Evolutionary conservation across 37 sponge, comb jelly and placozoan species (phyloP).

Genomic region (Mnemiopsis leidyi): DNA sequence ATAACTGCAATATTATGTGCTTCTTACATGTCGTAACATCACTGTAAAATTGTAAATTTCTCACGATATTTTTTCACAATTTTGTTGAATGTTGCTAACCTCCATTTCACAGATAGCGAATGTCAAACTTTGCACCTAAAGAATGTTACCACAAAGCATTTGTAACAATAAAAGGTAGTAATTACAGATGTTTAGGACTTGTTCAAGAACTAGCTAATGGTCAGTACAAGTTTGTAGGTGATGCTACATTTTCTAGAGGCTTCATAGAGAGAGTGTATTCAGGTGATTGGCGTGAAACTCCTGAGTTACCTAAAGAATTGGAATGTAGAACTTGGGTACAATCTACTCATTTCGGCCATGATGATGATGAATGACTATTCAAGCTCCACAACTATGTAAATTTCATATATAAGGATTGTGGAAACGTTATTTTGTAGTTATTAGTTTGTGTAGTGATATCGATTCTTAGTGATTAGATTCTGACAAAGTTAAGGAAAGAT

Average conservation of each 20-base stretch:
- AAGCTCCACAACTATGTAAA: too few relatives aligned
- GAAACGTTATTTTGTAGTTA: too few relatives aligned
- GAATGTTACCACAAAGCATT: slow-evolving; percentile 5
- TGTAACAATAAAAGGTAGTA: not conserved
- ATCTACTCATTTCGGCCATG: not conserved
- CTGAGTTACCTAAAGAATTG: not conserved
- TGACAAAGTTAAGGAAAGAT: not conserved
- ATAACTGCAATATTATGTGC: too few relatives aligned
- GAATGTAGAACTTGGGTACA: not conserved
- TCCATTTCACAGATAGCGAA: not conserved
- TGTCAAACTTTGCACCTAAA: not conserved
- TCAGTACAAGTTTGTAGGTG: slow-evolving; percentile 31
- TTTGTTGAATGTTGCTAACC: not conserved
- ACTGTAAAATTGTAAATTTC: too few relatives aligned
- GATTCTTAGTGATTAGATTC: too few relatives aligned
- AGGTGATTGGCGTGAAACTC: not conserved
- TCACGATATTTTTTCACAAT: too few relatives aligned
- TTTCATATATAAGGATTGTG: too few relatives aligned
- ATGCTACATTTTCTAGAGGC: not conserved
- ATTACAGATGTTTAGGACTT: slow-evolving; percentile 15
- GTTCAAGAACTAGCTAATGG: not conserved
- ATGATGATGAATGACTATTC: not conserved
- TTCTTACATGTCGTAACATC: too few relatives aligned
- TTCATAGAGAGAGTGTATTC: not conserved
- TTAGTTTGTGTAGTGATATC: too few relatives aligned